These are phyloP conservation scores for Leucoptera coffeella DNA, from an alignment of 2,888 invertebrate genomes.

Conservation along the genomic window DNA sequence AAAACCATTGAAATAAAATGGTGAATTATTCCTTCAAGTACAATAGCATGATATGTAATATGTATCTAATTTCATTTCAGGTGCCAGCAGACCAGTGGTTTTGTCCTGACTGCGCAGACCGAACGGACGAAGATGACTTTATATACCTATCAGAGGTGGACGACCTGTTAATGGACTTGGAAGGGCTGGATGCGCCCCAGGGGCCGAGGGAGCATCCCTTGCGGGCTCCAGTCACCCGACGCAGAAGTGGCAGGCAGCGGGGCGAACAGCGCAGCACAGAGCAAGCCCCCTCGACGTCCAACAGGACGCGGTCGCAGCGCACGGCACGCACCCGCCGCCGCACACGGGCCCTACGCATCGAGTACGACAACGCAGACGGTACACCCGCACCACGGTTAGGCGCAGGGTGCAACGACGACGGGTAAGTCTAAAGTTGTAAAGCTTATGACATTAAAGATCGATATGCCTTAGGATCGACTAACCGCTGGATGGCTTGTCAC, in stretches of 20 bases:
- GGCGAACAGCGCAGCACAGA: conserved; percentile 7
- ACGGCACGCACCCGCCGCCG: conserved; percentile 5
- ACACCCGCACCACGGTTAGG: conserved; percentile 8
- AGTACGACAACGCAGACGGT: conserved; percentile 10
- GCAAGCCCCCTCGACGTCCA: conserved; percentile 16
- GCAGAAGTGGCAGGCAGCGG: conserved; percentile 5
- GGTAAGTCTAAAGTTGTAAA: too few species aligned
- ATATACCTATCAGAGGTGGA: conserved; percentile 24
- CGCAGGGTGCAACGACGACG: too few species aligned
- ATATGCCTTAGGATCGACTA: too few species aligned
- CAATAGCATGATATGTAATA: too few species aligned
- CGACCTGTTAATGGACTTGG: conserved; percentile 34
- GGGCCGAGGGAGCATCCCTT: conserved; percentile 16
- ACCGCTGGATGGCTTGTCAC: too few species aligned
- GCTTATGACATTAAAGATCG: too few species aligned
- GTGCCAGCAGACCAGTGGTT: conserved; percentile 83
- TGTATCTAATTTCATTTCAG: too few species aligned
- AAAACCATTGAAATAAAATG: too few species aligned
- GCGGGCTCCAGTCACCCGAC: conserved; percentile 9
- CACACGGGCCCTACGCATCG: conserved; percentile 9
- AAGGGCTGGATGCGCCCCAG: conserved; percentile 12
- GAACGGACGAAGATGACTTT: conserved; percentile 14
- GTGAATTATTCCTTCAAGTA: too few species aligned
- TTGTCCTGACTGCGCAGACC: conserved; percentile 62
- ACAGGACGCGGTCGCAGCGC: conserved; percentile 4